Percentiles rank a stretch among this genome's conserved stretches.
Evolutionary conservation across 2,888 invertebrate species (phyloP).

Genomic region (Watsonalla binaria): DNA sequence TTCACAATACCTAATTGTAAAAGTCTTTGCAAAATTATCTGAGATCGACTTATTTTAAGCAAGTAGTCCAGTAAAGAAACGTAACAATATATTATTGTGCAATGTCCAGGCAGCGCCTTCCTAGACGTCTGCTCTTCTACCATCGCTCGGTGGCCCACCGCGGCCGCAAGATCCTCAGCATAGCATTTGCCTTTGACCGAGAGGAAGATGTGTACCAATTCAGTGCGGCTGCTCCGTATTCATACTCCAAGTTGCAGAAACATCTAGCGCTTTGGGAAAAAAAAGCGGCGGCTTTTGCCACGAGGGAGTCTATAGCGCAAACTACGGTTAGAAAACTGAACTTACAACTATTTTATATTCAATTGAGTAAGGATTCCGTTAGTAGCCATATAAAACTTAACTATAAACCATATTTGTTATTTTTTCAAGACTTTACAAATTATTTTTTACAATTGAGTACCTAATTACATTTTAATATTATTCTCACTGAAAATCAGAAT

Average conservation of each 20-base stretch:
- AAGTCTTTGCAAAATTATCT: too few species aligned
- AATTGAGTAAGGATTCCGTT: too few species aligned
- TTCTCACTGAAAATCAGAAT: background rate
- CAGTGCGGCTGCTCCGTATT: conserved; percentile 95
- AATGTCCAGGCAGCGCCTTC: conserved; percentile 84
- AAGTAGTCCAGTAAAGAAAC: background rate
- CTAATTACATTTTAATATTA: too few species aligned
- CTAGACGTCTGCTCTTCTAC: conserved; percentile 92
- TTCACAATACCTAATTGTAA: too few species aligned
- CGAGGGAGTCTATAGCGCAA: conserved; percentile 83
- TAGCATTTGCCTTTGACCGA: conserved; percentile 95
- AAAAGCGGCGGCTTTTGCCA: conserved; percentile 82
- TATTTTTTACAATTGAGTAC: too few species aligned
- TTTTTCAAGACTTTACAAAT: too few species aligned
- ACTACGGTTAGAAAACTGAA: conserved; percentile 72
- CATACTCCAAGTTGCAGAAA: conserved; percentile 93
- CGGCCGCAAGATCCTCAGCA: conserved; percentile 94
- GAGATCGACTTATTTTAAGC: too few species aligned
- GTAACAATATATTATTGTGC: background rate
- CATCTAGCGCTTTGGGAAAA: conserved; percentile 85
- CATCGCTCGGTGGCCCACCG: conserved; percentile 93
- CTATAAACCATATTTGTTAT: too few species aligned
- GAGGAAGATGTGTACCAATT: conserved; percentile 98
- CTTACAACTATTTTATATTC: background rate
- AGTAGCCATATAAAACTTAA: too few species aligned